Percentiles rank a stretch among this genome's conserved stretches.
Conservation (phyloP, 2,113 vertebrate genomes). For the Geothlypis trichas region DNA sequence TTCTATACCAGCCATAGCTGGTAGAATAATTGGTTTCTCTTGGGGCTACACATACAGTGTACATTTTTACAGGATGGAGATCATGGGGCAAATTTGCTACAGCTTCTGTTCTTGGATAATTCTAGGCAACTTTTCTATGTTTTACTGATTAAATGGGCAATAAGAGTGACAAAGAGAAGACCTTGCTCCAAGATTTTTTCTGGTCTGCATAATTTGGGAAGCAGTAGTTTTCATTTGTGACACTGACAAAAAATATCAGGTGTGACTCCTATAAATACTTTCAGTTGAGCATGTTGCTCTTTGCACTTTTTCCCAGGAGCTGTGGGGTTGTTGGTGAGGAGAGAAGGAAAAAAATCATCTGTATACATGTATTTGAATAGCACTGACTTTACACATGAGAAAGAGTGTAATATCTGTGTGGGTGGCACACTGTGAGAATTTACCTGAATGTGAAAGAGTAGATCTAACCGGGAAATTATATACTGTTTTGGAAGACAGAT, state of each 20-base stretch:
- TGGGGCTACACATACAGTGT: not conserved
- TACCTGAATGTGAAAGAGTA: not conserved
- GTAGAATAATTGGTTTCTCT: not conserved
- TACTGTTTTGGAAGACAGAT: not conserved
- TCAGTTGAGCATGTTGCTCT: not conserved
- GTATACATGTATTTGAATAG: not conserved
- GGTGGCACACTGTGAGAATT: not conserved
- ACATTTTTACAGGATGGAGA: not conserved
- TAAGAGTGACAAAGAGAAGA: not conserved
- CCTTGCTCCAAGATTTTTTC: not conserved
- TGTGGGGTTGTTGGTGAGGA: not conserved
- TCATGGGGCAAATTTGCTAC: not conserved
- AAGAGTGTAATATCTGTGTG: not conserved
- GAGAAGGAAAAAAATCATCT: not conserved
- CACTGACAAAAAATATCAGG: not conserved
- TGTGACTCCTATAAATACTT: not conserved
- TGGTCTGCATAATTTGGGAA: not conserved
- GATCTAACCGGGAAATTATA: not conserved
- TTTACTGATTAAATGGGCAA: not conserved
- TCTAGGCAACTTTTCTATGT: not conserved
- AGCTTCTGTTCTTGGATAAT: not conserved
- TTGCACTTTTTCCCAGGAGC: not conserved
- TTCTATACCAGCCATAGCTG: too few species aligned
- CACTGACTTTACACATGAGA: not conserved
- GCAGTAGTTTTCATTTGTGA: not conserved